A percentile compares a stretch with the other conserved stretches of the same genome.
Evolutionary conservation across 2,797 vertebrate species (phyloP).

Genomic region (Aselliscus stoliczkanus): DNA sequence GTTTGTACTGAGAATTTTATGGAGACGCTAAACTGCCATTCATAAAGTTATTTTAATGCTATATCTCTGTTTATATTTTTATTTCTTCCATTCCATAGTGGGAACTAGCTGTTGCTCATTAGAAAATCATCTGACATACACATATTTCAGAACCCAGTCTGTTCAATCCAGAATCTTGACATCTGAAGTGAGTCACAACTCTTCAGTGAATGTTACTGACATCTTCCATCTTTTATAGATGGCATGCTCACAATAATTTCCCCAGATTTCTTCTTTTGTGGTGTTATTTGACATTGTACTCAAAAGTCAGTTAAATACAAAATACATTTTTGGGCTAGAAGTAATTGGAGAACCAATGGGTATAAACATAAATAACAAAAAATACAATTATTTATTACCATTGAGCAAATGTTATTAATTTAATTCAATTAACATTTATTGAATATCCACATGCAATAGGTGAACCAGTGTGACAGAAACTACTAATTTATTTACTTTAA

Average conservation of each 20-base stretch:
- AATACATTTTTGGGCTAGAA: slow-evolving; percentile 56
- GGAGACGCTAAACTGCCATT: slow-evolving; percentile 71
- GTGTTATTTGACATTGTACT: slow-evolving; percentile 47
- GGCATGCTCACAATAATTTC: slow-evolving; percentile 45
- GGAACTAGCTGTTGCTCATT: slow-evolving; percentile 24
- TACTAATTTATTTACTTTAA: slow-evolving; percentile 67
- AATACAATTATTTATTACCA: slow-evolving; percentile 70
- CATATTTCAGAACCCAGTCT: slow-evolving; percentile 62
- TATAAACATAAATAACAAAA: slow-evolving; percentile 65
- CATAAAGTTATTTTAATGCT: slow-evolving; percentile 76
- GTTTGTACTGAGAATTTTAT: slow-evolving; percentile 61
- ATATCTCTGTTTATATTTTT: slow-evolving; percentile 70
- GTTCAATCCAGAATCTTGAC: slow-evolving; percentile 65
- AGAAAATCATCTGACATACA: slow-evolving; percentile 69
- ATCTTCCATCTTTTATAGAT: slow-evolving; percentile 61
- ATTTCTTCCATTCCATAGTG: slow-evolving; percentile 26
- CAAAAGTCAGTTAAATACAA: slow-evolving; percentile 52
- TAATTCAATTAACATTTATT: slow-evolving; percentile 73
- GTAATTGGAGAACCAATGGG: slow-evolving; percentile 53
- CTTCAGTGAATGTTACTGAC: slow-evolving; percentile 53
- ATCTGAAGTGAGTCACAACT: slow-evolving; percentile 62
- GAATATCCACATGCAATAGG: slow-evolving; percentile 54
- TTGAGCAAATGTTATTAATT: slow-evolving; percentile 71
- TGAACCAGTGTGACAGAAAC: slow-evolving; percentile 57
- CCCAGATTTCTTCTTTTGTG: slow-evolving; percentile 21